Evolutionary conservation across 2,797 vertebrate species (phyloP).

Genomic region (Onychomys torridus): DNA sequence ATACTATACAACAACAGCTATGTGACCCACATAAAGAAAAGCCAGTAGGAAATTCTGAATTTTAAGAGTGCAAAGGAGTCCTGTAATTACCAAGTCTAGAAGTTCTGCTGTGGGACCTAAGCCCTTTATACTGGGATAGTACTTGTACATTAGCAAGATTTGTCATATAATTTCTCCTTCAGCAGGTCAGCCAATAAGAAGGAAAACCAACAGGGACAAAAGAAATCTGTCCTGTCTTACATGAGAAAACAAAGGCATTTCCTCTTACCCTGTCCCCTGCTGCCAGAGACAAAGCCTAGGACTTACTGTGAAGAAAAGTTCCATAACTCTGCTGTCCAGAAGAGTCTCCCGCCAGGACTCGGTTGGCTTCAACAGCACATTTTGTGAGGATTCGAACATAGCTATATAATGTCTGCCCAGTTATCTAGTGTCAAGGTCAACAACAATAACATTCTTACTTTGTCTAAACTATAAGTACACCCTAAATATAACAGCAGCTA

Average conservation of each 20-base stretch:
- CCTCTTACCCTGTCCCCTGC: constrained; percentile 72
- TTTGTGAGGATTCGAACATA: constrained; percentile 99
- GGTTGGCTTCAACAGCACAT: constrained; percentile 98
- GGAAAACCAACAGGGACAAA: neutral
- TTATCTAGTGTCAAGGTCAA: constrained; percentile 97
- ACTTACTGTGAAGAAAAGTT: constrained; percentile 99
- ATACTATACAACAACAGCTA: neutral
- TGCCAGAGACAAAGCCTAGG: constrained; percentile 76
- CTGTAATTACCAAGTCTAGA: neutral
- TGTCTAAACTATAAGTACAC: constrained; percentile 86
- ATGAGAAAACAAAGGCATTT: constrained; percentile 74
- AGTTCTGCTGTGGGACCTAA: neutral
- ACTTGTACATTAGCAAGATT: constrained; percentile 37
- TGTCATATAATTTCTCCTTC: neutral
- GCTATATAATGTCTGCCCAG: constrained; percentile 99
- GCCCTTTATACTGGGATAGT: neutral
- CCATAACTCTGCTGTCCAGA: constrained; percentile 98
- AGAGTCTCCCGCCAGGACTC: constrained; percentile 98
- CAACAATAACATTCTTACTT: constrained; percentile 93
- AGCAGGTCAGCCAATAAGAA: neutral
- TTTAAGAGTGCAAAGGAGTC: constrained; percentile 11
- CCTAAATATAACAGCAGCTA: constrained; percentile 89
- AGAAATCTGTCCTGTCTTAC: constrained; percentile 72
- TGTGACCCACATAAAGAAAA: neutral
- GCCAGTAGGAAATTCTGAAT: neutral